A percentile compares a stretch with the other conserved stretches of the same genome.
phyloP scores from a whole-genome alignment of 2,113 vertebrate species.

The Pelmatolapia mariae region DNA sequence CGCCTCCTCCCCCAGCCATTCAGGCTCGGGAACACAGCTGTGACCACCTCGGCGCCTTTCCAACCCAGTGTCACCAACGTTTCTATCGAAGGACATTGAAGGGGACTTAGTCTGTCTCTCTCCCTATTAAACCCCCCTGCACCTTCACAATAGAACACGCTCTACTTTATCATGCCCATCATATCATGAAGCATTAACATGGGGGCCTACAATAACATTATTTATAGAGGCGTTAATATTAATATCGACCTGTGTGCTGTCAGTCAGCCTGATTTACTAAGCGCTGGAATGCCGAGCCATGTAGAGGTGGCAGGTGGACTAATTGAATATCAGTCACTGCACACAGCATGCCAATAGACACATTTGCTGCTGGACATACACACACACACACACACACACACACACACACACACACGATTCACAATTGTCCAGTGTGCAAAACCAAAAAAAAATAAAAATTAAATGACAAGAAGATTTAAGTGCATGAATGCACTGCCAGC shows the following conservation, averaged over 20 bases:
- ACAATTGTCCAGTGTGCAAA: not conserved
- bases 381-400: not conserved
- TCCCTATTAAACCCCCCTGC: constrained; percentile 11
- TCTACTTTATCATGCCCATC: constrained; percentile 50
- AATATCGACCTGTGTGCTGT: constrained; percentile 59
- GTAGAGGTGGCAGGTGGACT: constrained; percentile 45
- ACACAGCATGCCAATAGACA: constrained; percentile 6
- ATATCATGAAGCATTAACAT: constrained; percentile 61
- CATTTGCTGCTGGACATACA: not conserved
- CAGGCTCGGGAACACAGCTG: constrained; percentile 64
- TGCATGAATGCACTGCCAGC: not conserved
- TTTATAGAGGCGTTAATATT: constrained; percentile 66
- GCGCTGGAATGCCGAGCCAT: constrained; percentile 23
- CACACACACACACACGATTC: not conserved
- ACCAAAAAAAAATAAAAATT: not conserved
- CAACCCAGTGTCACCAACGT: constrained; percentile 57
- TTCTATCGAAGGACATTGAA: constrained; percentile 57
- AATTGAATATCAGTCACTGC: constrained; percentile 58
- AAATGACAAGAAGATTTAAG: not conserved
- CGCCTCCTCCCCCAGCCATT: not conserved
- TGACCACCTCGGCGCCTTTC: constrained; percentile 56
- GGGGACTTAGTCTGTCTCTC: constrained; percentile 47
- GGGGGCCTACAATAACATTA: constrained; percentile 61
- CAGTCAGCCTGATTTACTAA: constrained; percentile 50
- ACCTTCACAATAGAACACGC: constrained; percentile 20